phyloP scores from a whole-genome alignment of 2,113 vertebrate species.

The Danionella cerebrum region DNA sequence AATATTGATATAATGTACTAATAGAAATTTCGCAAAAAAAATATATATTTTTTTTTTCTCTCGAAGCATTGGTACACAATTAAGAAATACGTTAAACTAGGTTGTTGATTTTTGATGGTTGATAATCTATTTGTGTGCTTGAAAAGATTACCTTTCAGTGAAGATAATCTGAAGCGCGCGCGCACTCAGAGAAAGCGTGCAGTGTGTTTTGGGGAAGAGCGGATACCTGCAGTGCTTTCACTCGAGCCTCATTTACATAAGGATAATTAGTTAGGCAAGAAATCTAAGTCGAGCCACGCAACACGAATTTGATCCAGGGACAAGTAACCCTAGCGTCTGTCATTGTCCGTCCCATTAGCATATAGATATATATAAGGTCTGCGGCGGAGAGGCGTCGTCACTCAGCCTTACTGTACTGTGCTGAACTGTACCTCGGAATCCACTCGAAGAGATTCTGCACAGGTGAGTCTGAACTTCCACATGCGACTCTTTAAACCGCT shows the following conservation, averaged over 20 bases:
- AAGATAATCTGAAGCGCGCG: neutral
- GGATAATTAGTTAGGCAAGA: conserved; percentile 79
- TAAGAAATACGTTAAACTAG: no score
- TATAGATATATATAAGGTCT: conserved; percentile 62
- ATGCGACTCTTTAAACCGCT: no score
- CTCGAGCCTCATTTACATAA: conserved; percentile 66
- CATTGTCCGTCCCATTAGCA: conserved; percentile 65
- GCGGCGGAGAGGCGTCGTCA: conserved; percentile 40
- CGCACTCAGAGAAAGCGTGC: neutral
- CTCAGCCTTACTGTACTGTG: conserved; percentile 50
- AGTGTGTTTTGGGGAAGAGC: neutral
- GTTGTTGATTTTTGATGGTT: no score
- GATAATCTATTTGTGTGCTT: no score
- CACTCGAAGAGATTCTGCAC: conserved; percentile 42
- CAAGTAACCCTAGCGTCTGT: conserved; percentile 78
- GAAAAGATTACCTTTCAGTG: no score
- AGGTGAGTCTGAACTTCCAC: conserved; percentile 50
- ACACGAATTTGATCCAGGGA: conserved; percentile 76
- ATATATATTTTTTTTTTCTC: no score
- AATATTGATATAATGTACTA: no score
- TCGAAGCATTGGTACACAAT: no score
- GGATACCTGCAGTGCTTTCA: conserved; percentile 9
- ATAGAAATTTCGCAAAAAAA: no score
- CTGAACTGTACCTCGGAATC: no score
- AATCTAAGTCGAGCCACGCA: conserved; percentile 70